Evolutionary conservation across 2,113 vertebrate genomes (phyloP).

Genomic region (Sander vitreus): DNA sequence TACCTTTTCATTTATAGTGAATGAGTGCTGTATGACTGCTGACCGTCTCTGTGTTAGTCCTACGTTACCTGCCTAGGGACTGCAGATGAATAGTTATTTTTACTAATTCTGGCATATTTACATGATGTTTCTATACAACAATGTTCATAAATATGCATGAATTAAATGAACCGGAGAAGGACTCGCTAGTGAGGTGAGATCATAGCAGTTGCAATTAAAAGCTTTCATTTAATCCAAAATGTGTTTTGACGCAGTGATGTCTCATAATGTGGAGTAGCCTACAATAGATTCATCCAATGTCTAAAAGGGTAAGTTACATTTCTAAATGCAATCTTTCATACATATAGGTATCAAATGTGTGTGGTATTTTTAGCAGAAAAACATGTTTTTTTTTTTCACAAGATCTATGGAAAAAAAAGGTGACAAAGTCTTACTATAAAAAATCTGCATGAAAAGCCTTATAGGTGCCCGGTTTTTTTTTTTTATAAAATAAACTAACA

Average conservation of each 20-base stretch:
- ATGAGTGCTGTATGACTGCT: no score
- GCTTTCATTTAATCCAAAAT: background rate
- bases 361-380: background rate
- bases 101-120: no score
- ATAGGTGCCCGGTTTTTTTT: background rate
- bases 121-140: no score
- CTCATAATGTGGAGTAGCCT: background rate
- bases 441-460: background rate
- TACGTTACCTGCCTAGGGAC: no score
- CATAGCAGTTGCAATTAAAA: background rate
- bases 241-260: background rate
- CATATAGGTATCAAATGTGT: background rate
- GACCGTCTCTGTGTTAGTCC: no score
- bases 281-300: background rate
- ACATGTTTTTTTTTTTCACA: background rate
- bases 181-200: background rate
- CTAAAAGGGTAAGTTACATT: background rate
- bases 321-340: background rate
- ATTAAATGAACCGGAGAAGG: background rate
- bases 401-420: background rate
- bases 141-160: no score
- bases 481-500: background rate
- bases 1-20: no score
- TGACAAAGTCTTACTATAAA: background rate
- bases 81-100: no score